Conservation (phyloP, 2,888 invertebrate species). For the Clusia tigrina region DNA sequence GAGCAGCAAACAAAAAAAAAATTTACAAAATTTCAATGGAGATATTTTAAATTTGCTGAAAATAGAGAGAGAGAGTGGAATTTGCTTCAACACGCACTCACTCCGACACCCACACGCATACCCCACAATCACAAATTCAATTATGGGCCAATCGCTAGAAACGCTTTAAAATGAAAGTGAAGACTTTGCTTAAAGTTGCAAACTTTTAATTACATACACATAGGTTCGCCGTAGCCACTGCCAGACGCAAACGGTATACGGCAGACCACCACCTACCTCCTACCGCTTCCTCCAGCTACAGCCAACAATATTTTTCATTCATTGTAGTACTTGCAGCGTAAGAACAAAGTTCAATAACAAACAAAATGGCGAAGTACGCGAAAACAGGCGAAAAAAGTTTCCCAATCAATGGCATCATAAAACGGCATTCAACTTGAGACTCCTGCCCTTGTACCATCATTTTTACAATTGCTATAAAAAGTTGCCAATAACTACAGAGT, state of each 20-base stretch:
- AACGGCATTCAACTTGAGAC: conserved; percentile 26
- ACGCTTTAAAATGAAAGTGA: conserved; percentile 9
- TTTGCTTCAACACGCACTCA: neutral
- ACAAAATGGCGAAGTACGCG: neutral
- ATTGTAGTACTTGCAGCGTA: neutral
- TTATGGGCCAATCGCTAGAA: conserved; percentile 10
- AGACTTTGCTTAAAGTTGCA: neutral
- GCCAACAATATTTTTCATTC: too few relatives aligned
- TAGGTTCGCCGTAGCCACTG: neutral
- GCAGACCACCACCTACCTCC: neutral
- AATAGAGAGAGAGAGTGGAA: too few relatives aligned
- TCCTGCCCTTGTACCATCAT: neutral
- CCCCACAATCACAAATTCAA: conserved; percentile 10
- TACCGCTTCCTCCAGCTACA: too few relatives aligned
- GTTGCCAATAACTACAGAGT: conserved; percentile 17
- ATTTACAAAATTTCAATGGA: neutral
- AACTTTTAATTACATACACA: conserved; percentile 25
- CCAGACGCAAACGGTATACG: neutral
- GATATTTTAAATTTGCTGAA: too few relatives aligned
- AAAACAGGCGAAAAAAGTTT: conserved; percentile 37
- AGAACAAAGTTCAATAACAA: neutral
- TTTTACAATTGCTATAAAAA: conserved; percentile 5
- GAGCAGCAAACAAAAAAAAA: neutral
- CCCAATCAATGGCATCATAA: conserved; percentile 46
- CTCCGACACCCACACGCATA: neutral